Percentiles rank a stretch among this genome's conserved stretches.
These are phyloP conservation scores for Setophaga petechia DNA, from an alignment of 2,113 vertebrate genomes.

Conservation along the genomic window DNA sequence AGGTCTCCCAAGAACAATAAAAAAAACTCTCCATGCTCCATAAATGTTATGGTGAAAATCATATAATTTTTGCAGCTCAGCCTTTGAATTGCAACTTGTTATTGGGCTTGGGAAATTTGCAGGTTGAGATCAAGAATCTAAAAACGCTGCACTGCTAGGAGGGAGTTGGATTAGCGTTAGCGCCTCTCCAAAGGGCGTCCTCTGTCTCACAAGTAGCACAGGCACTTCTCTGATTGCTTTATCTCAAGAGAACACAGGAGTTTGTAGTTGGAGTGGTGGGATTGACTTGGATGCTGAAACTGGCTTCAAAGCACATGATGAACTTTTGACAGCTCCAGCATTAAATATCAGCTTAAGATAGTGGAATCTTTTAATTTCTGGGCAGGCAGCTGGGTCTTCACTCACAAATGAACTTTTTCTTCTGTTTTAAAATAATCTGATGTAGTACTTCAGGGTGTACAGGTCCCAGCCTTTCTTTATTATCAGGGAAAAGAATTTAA, in stretches of 20 bases:
- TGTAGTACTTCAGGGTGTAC: neutral
- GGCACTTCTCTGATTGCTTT: neutral
- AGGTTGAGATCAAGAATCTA: neutral
- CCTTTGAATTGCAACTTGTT: neutral
- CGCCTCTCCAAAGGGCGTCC: neutral
- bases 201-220: neutral
- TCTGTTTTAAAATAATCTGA: neutral
- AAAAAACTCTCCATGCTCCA: neutral
- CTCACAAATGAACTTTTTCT: neutral
- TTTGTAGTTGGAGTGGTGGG: neutral
- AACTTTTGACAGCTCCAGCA: neutral
- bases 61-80: neutral
- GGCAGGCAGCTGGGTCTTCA: neutral
- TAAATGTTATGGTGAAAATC: neutral
- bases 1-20: neutral
- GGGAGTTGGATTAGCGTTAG: neutral
- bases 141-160: rapidly evolving
- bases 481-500: neutral
- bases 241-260: neutral
- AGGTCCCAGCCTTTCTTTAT: neutral
- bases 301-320: neutral
- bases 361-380: neutral
- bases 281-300: neutral
- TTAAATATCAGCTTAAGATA: neutral
- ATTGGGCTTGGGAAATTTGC: neutral